Conservation (phyloP, 2,888 invertebrate genomes). For the Thysanoteuthis rhombus region DNA sequence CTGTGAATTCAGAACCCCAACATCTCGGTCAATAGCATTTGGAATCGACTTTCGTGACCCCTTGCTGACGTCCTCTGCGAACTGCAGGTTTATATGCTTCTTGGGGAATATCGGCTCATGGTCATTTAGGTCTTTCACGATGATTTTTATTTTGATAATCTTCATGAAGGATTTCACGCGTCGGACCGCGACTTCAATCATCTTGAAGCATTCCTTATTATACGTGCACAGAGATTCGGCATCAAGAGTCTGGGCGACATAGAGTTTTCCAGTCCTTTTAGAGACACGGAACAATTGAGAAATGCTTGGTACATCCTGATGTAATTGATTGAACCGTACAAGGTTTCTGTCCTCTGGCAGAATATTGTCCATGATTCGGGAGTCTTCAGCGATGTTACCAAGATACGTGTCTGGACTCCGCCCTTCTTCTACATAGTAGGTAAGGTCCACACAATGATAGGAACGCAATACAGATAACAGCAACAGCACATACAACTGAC, state of each 20-base stretch:
- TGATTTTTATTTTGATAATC: neutral
- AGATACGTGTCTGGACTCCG: neutral
- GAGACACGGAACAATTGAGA: neutral
- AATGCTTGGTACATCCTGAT: neutral
- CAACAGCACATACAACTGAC: neutral
- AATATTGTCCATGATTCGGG: neutral
- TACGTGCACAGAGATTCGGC: neutral
- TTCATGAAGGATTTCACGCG: neutral
- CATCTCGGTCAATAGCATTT: neutral
- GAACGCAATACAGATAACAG: neutral
- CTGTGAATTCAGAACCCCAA: neutral
- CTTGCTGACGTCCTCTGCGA: neutral
- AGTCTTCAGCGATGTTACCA: neutral
- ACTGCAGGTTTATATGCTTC: neutral
- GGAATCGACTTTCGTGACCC: neutral
- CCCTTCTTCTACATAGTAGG: neutral
- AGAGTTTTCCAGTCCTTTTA: neutral
- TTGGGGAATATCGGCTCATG: neutral
- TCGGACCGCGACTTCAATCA: neutral
- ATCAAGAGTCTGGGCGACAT: neutral
- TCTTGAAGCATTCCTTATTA: neutral
- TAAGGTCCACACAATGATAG: neutral
- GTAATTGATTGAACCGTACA: neutral
- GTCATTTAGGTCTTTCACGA: neutral
- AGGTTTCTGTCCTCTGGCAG: neutral